These are phyloP conservation scores for Macrobrachium rosenbergii DNA, from an alignment of 1,140 invertebrate genomes.

Conservation along the genomic window DNA sequence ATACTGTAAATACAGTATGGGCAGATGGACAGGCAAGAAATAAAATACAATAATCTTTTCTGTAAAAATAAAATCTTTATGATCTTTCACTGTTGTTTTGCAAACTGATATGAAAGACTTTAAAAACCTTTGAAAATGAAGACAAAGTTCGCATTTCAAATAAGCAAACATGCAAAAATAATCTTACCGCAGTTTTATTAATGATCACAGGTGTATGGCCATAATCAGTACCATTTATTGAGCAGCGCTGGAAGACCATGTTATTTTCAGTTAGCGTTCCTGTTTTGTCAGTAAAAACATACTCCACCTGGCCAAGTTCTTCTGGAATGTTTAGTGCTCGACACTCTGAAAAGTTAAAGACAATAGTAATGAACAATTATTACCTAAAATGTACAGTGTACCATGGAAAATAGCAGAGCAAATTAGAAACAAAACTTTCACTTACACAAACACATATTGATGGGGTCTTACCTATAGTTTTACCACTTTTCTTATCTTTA, in stretches of 20 bases:
- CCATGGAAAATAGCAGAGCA: not conserved
- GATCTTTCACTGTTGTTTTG: too few relatives aligned
- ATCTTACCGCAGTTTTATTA: conserved; percentile 12
- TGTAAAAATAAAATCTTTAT: too few relatives aligned
- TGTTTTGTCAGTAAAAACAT: conserved; percentile 98
- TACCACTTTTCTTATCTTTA: conserved; percentile 56
- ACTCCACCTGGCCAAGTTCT: conserved; percentile 95
- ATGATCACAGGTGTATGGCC: conserved; percentile 56
- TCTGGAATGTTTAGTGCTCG: conserved; percentile 97
- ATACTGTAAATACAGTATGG: too few relatives aligned
- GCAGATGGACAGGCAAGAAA: too few relatives aligned
- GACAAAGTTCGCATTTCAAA: too few relatives aligned
- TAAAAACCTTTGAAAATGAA: too few relatives aligned
- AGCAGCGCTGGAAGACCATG: conserved; percentile 94
- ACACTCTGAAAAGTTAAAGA: conserved; percentile 79
- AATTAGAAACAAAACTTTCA: not conserved
- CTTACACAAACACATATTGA: not conserved
- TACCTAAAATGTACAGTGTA: not conserved
- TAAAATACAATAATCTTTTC: too few relatives aligned
- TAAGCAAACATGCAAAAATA: not conserved
- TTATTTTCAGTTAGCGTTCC: conserved; percentile 98
- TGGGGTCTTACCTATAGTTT: conserved; percentile 57
- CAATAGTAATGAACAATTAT: not conserved
- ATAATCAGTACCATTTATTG: conserved; percentile 90
- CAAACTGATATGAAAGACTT: too few relatives aligned